Evolutionary conservation across 2,888 invertebrate species (phyloP).

Genomic region (Pheosia tremula): DNA sequence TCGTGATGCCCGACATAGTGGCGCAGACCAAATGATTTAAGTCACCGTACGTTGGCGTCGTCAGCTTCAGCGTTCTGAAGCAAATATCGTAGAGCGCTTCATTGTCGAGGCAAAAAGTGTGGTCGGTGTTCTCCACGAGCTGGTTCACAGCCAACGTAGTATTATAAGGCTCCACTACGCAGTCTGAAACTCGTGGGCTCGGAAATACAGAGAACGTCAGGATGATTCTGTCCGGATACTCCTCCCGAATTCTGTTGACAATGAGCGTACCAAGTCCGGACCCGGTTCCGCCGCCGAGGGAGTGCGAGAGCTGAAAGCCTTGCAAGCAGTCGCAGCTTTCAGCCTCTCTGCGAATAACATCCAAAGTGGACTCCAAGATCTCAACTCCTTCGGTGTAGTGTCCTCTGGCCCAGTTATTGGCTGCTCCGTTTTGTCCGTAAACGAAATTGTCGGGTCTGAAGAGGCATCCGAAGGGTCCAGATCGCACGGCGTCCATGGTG

Average conservation of each 20-base stretch:
- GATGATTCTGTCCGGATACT: slow-evolving; percentile 95
- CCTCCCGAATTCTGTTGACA: slow-evolving; percentile 94
- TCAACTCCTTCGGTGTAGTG: slow-evolving; percentile 97
- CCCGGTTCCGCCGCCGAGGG: slow-evolving; percentile 83
- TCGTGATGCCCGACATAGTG: slow-evolving; percentile 94
- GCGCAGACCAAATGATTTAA: slow-evolving; percentile 92
- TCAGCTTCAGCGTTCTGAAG: slow-evolving; percentile 89
- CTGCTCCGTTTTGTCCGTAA: slow-evolving; percentile 85
- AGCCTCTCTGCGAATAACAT: slow-evolving; percentile 92
- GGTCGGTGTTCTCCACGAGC: slow-evolving; percentile 90
- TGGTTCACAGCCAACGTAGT: slow-evolving; percentile 94
- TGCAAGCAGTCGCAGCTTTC: slow-evolving; percentile 96
- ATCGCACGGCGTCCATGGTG: slow-evolving; percentile 93
- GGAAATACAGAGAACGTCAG: slow-evolving; percentile 92
- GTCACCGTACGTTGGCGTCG: slow-evolving; percentile 91
- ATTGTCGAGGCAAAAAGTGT: slow-evolving; percentile 89
- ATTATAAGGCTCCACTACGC: slow-evolving; percentile 89
- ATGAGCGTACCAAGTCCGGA: slow-evolving; percentile 86
- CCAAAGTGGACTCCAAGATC: slow-evolving; percentile 91
- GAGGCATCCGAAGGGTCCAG: slow-evolving; percentile 92
- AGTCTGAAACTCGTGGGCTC: slow-evolving; percentile 91
- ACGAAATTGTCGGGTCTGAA: slow-evolving; percentile 96
- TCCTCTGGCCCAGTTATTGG: slow-evolving; percentile 85
- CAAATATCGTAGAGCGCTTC: slow-evolving; percentile 90
- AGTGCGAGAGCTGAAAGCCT: slow-evolving; percentile 94